Evolutionary conservation across 2,888 invertebrate genomes (phyloP), one percentile per base, ranked within the genome.

Genomic region (Amphipyra tragopoginis): DNA sequence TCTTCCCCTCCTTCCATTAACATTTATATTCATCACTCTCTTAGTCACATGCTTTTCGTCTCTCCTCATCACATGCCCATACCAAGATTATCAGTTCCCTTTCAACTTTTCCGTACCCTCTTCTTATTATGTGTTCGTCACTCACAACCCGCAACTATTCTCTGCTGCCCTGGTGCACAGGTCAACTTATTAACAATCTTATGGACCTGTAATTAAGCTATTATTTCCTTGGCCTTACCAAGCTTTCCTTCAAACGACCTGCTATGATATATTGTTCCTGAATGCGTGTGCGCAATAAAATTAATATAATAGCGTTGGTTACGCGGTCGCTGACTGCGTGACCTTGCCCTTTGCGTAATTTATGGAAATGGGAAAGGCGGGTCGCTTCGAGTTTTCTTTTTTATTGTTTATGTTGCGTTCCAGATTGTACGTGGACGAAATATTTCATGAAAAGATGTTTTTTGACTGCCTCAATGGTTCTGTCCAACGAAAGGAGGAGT

Each of bases 261-360:
- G 61, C 70, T 69, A 75, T 82, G 80, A 86, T 80, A 80, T 81
- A 86, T 85, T 82, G 86, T 86, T 77, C 72, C 70, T 77, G 72
- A 65, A 59, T 64, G 57, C 43, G 59, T 49, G 62, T 79, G 67
- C 74, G 73, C 65, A 70, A 60, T 80, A 79, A 80, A 65, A 80
- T 81, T 79, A 81, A 80, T 80, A 75, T 73, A 60, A 66, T 29
- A 65, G 55, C 63, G 72, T 59, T 15, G 39, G 65, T 52, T 57
- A 33, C 45, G 42, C 61, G 68, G 72, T 72, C 72, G 65, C 29
- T 65, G 72, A 61, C 65, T 67, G 65, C 33, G 48, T 56, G 67
- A 70, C 76, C 78, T 72, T 78, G 63, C 52, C 67, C 76, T 78
- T 58, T 42, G 14, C 15, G 54, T 70, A 64, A 78, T 72, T 75